Conservation (phyloP, 2,113 vertebrate species). For the Canis aureus region DNA sequence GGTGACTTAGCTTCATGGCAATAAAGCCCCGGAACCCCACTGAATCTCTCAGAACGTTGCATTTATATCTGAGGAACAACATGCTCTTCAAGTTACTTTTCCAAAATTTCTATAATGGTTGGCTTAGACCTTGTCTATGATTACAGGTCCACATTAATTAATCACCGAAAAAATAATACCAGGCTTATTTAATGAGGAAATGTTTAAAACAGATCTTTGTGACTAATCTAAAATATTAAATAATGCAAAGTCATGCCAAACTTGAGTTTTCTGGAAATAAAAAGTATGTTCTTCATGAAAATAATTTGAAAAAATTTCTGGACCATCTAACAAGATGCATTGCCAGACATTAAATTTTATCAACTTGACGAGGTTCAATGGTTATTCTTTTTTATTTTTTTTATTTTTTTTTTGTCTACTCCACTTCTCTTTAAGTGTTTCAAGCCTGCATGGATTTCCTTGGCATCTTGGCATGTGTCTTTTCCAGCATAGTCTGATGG, state of each 20-base stretch:
- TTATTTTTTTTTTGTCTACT: constrained; percentile 61
- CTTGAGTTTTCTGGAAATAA: constrained; percentile 70
- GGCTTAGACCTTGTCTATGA: constrained; percentile 58
- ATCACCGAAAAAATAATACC: constrained; percentile 70
- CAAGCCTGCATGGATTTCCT: constrained; percentile 66
- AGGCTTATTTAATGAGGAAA: constrained; percentile 76
- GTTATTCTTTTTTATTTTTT: constrained; percentile 73
- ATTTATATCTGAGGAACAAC: constrained; percentile 68
- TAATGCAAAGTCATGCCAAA: constrained; percentile 51
- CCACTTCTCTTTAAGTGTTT: constrained; percentile 70
- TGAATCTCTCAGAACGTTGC: constrained; percentile 61
- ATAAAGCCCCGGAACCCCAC: not conserved
- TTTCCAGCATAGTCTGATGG: constrained; percentile 73
- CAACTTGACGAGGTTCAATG: constrained; percentile 62
- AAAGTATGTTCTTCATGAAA: constrained; percentile 76
- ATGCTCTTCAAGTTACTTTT: constrained; percentile 32
- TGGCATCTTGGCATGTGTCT: constrained; percentile 65
- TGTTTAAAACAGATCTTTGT: constrained; percentile 63
- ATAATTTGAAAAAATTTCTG: constrained; percentile 64
- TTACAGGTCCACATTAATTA: constrained; percentile 68
- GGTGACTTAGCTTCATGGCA: constrained; percentile 4
- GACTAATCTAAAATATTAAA: constrained; percentile 50
- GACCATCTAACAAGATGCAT: constrained; percentile 56
- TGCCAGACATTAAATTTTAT: constrained; percentile 42
- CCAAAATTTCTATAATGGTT: constrained; percentile 22